These are phyloP conservation scores for Cheilosia vulpina DNA, from an alignment of 2,888 invertebrate species.

Conservation along the genomic window DNA sequence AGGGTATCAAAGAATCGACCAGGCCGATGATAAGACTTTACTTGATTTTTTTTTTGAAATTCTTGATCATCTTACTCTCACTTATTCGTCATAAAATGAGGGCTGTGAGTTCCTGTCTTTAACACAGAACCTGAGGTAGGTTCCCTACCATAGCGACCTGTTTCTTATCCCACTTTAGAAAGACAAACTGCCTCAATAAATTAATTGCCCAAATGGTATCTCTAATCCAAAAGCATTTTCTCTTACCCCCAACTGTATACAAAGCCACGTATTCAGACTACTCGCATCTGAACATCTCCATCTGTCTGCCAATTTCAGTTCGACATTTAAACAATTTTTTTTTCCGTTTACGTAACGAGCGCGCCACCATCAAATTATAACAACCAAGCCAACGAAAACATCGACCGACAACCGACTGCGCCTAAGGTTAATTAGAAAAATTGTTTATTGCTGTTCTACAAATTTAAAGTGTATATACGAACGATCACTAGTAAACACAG, in stretches of 20 bases:
- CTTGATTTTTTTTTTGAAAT: too few relatives aligned
- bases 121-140: too few relatives aligned
- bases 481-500: not conserved
- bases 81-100: too few relatives aligned
- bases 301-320: slow-evolving; percentile 19
- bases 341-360: slow-evolving; percentile 14
- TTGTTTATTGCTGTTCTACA: slow-evolving; percentile 60
- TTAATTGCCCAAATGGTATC: too few relatives aligned
- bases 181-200: not conserved
- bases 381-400: slow-evolving; percentile 26
- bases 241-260: slow-evolving; percentile 1
- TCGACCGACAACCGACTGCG: slow-evolving; percentile 22
- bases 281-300: slow-evolving; percentile 20
- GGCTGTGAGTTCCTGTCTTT: too few relatives aligned
- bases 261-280: not conserved
- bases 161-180: not conserved
- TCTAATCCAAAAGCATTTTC: not conserved
- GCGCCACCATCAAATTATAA: slow-evolving; percentile 1
- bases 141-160: too few relatives aligned
- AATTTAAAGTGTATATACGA: slow-evolving; percentile 24
- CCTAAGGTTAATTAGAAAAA: slow-evolving; percentile 65
- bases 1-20: too few relatives aligned
- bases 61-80: too few relatives aligned
- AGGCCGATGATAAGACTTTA: too few relatives aligned
- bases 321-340: slow-evolving; percentile 19